Percentiles rank a stretch among this genome's conserved stretches.
These are phyloP conservation scores for Neoscelio sp. DNA, from an alignment of 2,888 invertebrate genomes.

Conservation along the genomic window DNA sequence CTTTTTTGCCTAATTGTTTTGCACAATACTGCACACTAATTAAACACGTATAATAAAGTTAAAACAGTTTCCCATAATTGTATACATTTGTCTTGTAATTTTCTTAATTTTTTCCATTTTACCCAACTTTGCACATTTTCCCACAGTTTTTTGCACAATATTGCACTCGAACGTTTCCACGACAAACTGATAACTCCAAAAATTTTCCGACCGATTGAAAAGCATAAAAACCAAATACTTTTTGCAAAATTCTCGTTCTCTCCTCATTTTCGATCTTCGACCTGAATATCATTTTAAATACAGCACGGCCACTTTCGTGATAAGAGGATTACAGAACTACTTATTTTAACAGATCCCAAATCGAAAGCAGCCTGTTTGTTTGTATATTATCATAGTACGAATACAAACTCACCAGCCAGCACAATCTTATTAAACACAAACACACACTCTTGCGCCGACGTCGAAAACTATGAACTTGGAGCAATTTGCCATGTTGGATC, in stretches of 20 bases:
- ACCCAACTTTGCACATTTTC: no score
- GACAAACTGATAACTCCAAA: no score
- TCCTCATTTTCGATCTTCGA: constrained; percentile 34
- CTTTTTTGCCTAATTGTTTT: no score
- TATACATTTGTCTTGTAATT: no score
- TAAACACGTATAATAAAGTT: no score
- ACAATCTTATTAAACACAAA: background rate
- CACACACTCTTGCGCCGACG: background rate
- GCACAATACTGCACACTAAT: no score
- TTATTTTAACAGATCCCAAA: constrained; percentile 47
- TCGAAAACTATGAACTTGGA: no score
- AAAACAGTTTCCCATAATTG: no score
- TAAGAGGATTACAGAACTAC: constrained; percentile 34
- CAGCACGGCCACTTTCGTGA: constrained; percentile 5
- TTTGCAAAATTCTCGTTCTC: constrained; percentile 44
- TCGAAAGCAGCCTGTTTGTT: constrained; percentile 20
- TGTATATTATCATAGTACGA: constrained; percentile 32
- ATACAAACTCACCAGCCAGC: constrained; percentile 18
- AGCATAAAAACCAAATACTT: constrained; percentile 21
- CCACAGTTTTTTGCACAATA: no score
- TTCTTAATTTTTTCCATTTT: no score
- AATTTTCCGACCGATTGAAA: no score
- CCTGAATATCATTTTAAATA: constrained; percentile 46
- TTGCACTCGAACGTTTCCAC: no score
- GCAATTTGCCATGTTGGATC: background rate